Evolutionary conservation across 2,797 vertebrate species (phyloP).

Genomic region (Chelon labrosus): DNA sequence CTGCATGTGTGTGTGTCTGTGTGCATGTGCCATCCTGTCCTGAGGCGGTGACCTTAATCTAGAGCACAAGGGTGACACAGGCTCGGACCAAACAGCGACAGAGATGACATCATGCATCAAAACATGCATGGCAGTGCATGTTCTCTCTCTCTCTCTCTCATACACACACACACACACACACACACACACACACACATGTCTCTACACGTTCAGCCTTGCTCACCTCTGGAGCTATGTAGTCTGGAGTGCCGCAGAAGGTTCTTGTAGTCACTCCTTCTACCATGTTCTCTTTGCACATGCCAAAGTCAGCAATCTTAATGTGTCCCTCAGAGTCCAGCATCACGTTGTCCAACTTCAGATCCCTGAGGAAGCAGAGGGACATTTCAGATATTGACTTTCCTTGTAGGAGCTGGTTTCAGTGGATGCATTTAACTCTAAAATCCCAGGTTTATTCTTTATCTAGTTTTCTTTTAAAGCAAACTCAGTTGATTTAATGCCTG

Average conservation of each 20-base stretch:
- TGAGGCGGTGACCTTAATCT: conserved; percentile 72
- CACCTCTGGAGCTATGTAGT: conserved; percentile 98
- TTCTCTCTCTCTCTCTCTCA: no score
- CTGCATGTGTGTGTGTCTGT: conserved; percentile 14
- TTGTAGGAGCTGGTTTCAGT: conserved; percentile 1
- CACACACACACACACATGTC: conserved; percentile 10
- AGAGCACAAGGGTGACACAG: conserved; percentile 63
- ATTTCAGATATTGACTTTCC: background rate
- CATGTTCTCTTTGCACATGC: conserved; percentile 99
- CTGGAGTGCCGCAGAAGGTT: conserved; percentile 98
- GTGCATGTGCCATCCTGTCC: conserved; percentile 40
- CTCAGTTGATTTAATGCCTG: no score
- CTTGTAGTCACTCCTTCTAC: conserved; percentile 90
- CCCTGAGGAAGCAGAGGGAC: conserved; percentile 79
- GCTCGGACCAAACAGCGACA: conserved; percentile 64
- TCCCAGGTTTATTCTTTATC: no score
- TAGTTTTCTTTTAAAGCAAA: background rate
- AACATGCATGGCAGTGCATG: background rate
- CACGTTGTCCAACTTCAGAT: conserved; percentile 97
- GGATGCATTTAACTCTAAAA: background rate
- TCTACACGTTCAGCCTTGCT: conserved; percentile 26
- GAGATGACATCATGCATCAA: conserved; percentile 61
- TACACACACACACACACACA: conserved; percentile 10
- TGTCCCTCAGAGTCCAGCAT: conserved; percentile 97
- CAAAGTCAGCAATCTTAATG: conserved; percentile 98